A percentile compares a stretch with the other conserved stretches of the same genome.
These are phyloP conservation scores for Catagonus wagneri DNA, from an alignment of 2,113 vertebrate genomes.

Conservation along the genomic window DNA sequence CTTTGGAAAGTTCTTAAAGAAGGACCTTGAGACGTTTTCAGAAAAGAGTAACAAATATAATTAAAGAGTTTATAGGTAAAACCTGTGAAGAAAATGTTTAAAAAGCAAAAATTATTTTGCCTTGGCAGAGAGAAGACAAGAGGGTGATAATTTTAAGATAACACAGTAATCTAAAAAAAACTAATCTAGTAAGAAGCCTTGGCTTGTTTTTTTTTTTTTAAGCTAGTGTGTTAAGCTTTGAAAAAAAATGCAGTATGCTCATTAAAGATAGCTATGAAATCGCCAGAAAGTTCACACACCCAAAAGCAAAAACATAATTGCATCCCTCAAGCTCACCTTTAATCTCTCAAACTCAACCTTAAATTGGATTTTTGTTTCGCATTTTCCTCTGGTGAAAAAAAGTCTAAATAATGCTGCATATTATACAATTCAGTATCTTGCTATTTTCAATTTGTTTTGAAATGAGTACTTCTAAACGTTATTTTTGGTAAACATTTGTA, in stretches of 20 bases:
- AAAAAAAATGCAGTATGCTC: background rate
- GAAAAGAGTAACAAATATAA: background rate
- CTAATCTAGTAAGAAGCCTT: background rate
- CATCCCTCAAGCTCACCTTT: background rate
- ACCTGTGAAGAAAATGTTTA: background rate
- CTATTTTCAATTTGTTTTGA: constrained; percentile 26
- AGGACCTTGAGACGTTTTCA: background rate
- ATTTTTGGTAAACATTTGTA: constrained; percentile 24
- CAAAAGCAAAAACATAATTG: background rate
- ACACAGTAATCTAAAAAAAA: background rate
- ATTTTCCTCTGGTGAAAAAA: constrained; percentile 26
- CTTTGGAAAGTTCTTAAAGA: background rate
- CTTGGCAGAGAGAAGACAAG: background rate
- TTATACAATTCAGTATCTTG: background rate
- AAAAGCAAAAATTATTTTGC: background rate
- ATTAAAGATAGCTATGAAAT: background rate
- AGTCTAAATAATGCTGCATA: background rate
- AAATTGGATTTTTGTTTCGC: background rate
- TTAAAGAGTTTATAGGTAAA: background rate
- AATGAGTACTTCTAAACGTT: background rate
- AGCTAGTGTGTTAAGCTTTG: background rate
- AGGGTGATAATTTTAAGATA: background rate
- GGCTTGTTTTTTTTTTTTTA: constrained; percentile 28
- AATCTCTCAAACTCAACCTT: background rate
- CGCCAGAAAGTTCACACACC: background rate